Evolutionary conservation across 2,113 vertebrate genomes (phyloP).

Genomic region (Siniperca knerii): DNA sequence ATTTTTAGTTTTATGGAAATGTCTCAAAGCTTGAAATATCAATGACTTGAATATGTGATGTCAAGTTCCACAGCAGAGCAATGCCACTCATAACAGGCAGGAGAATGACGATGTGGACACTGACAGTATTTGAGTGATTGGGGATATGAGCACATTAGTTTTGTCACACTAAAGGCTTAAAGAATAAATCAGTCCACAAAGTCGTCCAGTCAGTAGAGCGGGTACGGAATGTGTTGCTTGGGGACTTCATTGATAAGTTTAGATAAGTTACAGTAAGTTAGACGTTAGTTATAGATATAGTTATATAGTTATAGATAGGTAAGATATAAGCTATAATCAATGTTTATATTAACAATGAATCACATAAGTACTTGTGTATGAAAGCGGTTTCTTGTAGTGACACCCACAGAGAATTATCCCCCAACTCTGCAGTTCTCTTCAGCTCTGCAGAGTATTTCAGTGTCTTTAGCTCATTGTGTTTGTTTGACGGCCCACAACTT

Average conservation of each 20-base stretch:
- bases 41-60: slow-evolving; percentile 44
- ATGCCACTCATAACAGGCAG: slow-evolving; percentile 16
- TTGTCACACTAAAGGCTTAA: background rate
- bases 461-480: background rate
- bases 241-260: background rate
- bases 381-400: background rate
- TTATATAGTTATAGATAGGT: no score
- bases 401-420: background rate
- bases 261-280: background rate
- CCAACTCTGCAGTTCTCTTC: background rate
- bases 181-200: background rate
- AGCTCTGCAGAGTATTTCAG: background rate
- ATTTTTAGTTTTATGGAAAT: slow-evolving; percentile 32
- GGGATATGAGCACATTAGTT: background rate
- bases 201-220: background rate
- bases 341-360: background rate
- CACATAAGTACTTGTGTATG: background rate
- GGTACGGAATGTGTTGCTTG: background rate
- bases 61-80: slow-evolving; percentile 27
- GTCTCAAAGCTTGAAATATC: slow-evolving; percentile 37
- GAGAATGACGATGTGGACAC: slow-evolving; percentile 20
- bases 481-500: background rate
- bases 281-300: background rate
- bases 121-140: slow-evolving; percentile 5
- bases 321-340: background rate